Conservation (phyloP, 1,140 invertebrate genomes). For the Drosophila hydei region DNA sequence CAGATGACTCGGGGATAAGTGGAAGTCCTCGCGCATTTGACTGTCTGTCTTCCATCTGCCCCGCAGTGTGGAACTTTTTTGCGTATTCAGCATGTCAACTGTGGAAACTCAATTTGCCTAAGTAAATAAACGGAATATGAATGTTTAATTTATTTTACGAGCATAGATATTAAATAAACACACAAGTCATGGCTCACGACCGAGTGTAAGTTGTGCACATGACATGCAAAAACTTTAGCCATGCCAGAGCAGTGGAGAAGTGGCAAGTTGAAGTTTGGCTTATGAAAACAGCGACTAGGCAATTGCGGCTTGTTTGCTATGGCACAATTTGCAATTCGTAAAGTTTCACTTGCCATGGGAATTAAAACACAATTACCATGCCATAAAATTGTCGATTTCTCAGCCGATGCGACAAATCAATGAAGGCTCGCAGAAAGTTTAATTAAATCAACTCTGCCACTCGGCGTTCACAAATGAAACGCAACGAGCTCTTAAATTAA, state of each 20-base stretch:
- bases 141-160: constrained; percentile 78
- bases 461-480: neutral
- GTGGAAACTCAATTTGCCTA: constrained; percentile 80
- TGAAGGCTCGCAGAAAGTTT: constrained; percentile 26
- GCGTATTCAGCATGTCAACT: constrained; percentile 73
- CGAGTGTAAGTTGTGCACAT: constrained; percentile 28
- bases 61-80: constrained; percentile 36
- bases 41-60: neutral
- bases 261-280: constrained; percentile 10
- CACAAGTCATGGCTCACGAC: constrained; percentile 45
- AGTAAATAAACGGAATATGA: constrained; percentile 82
- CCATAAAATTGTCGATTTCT: constrained; percentile 7
- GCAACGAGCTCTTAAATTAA: constrained; percentile 31
- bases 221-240: constrained; percentile 44
- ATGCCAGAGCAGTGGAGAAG: neutral
- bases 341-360: constrained; percentile 25
- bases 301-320: constrained; percentile 53
- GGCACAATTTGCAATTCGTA: constrained; percentile 62
- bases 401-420: constrained; percentile 12
- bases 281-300: constrained; percentile 29
- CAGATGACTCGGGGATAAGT: constrained; percentile 27
- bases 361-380: constrained; percentile 6
- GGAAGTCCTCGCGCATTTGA: constrained; percentile 49
- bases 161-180: constrained; percentile 81
- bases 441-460: constrained; percentile 38